Percentiles rank a stretch among this genome's conserved stretches.
Conservation (phyloP, 2,888 invertebrate genomes). For the Steromphala cineraria region DNA sequence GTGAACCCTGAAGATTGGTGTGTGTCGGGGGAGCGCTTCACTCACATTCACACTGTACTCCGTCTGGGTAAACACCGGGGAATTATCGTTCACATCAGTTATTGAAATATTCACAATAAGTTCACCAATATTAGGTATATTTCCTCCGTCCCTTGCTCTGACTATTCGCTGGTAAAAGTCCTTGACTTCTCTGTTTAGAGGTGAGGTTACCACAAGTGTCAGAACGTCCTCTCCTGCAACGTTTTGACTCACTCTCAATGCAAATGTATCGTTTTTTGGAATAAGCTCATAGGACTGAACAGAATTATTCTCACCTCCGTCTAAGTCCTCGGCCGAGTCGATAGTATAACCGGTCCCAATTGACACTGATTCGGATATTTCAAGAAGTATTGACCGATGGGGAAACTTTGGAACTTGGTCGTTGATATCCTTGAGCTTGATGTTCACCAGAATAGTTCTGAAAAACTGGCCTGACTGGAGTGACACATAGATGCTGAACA, state of each 20-base stretch:
- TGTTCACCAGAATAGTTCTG: constrained; percentile 36
- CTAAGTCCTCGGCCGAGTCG: constrained; percentile 16
- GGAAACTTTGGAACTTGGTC: constrained; percentile 46
- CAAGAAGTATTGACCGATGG: background rate
- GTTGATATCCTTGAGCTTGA: constrained; percentile 43
- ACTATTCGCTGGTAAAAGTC: constrained; percentile 9
- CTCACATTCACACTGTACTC: constrained; percentile 53
- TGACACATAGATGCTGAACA: background rate
- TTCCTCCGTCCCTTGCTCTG: constrained; percentile 36
- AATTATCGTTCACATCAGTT: constrained; percentile 68
- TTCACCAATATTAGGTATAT: constrained; percentile 31
- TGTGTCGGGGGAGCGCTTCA: constrained; percentile 61
- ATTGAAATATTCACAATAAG: constrained; percentile 30
- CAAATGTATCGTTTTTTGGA: background rate
- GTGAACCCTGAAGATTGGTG: constrained; percentile 54
- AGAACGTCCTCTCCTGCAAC: background rate
- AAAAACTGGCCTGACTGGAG: constrained; percentile 26
- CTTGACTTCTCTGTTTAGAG: background rate
- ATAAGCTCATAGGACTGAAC: constrained; percentile 22
- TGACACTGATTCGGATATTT: constrained; percentile 23
- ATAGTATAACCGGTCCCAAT: background rate
- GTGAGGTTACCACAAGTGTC: background rate
- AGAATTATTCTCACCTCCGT: constrained; percentile 19
- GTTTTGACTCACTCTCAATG: background rate
- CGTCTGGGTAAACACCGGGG: constrained; percentile 55